Base-by-base conservation (phyloP, 2,113 vertebrate genomes). In the Nothocercus julius region DNA sequence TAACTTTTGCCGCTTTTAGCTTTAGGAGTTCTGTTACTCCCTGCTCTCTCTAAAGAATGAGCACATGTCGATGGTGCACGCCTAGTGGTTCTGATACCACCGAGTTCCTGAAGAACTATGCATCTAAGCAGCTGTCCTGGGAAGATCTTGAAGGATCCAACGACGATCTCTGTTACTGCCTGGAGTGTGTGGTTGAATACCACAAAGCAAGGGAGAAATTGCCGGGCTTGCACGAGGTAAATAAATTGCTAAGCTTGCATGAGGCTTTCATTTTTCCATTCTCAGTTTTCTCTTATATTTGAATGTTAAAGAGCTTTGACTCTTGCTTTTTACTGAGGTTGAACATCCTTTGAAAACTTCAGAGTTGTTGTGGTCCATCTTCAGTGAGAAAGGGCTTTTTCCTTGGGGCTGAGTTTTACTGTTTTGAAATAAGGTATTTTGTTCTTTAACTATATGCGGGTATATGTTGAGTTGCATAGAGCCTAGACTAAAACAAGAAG, bases 161-260 rank as follows among this genome's bases (percentile, higher is more conserved):
- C 1, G 98, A 98, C 64, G 98, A 99, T 82, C 98, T 99, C 63
- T 97, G 94, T 73, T 98, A 97, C 95, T 99, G 98, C 87, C 63
- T 98, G 62, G 98, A 99, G 74, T 99, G 98, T 62, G 98, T 99
- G 96, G 97, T 97, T 30, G 98, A 98, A 12, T 99, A 99, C 91
- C 98, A 99, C 96, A 96, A 72, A 82, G 98, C 97, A 5, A 97
- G 98, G 89, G 98, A 98, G 7, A 82, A 96, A 10, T 38, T 98
- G 32, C 98, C 98, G 0, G 64, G 22, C 8, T 45, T 97, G 64
- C 98, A 98, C n/a, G 86, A 98, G 98, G 98, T 99, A 96, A 92
- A 68, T 14, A 67, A 49, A 49, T 49, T 49, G 49, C 49, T 10
- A 21, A 49, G 49, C 20, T 24, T 49, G 49, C 49, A 49, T 21